These are phyloP conservation scores for Narcine bancroftii DNA, from an alignment of 2,113 vertebrate species.

Conservation along the genomic window DNA sequence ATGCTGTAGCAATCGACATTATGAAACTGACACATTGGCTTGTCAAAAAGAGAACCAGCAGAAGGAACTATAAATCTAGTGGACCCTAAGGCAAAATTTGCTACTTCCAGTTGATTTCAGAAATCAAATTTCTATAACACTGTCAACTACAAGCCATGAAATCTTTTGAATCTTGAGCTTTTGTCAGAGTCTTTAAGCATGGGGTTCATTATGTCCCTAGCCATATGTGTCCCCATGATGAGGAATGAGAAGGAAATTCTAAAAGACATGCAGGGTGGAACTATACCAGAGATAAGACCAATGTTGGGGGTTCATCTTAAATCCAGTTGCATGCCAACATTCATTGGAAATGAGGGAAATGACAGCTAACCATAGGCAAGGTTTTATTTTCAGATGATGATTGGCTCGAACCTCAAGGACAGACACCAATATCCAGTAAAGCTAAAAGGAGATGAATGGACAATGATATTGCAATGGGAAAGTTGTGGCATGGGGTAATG, in stretches of 20 bases:
- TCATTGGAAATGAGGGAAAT: neutral
- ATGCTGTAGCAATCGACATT: too few species aligned
- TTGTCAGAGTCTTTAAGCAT: neutral
- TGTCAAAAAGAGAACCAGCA: neutral
- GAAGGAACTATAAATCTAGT: too few species aligned
- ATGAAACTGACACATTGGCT: too few species aligned
- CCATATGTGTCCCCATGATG: neutral
- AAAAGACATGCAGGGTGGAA: neutral
- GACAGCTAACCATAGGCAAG: neutral
- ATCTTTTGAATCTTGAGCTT: neutral
- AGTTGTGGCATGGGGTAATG: neutral
- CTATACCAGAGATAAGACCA: neutral
- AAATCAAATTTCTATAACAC: neutral
- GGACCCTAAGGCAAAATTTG: too few species aligned
- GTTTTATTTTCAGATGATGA: neutral
- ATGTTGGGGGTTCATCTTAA: neutral
- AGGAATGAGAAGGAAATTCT: neutral
- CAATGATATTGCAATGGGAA: neutral
- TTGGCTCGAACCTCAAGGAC: neutral
- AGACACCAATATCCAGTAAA: neutral
- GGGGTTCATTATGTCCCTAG: neutral
- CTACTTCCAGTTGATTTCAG: neutral
- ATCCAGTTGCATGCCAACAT: neutral
- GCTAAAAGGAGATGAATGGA: neutral
- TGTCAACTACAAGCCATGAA: neutral